Percentiles rank a stretch among this genome's conserved stretches.
phyloP scores from a whole-genome alignment of 2,113 vertebrate species.

The Tinamus guttatus region DNA sequence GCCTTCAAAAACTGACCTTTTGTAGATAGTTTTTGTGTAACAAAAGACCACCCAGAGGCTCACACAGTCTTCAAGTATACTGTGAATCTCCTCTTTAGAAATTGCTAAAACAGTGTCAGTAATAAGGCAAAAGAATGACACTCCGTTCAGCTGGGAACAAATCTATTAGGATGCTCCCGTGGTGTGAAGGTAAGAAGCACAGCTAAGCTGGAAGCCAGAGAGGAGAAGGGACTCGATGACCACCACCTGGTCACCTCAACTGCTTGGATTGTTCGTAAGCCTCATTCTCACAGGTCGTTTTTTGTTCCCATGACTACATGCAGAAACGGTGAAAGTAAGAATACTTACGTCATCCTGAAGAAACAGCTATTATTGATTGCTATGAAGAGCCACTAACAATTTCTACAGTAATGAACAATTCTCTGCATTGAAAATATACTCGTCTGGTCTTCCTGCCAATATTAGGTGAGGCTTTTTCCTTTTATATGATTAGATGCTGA shows the following conservation, averaged over 20 bases:
- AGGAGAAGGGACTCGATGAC: neutral
- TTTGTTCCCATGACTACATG: constrained; percentile 68
- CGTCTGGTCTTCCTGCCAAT: neutral
- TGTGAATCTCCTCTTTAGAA: neutral
- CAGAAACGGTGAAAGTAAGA: constrained; percentile 53
- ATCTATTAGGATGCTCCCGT: neutral
- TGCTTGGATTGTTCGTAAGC: neutral
- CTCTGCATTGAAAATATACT: neutral
- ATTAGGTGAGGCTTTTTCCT: neutral
- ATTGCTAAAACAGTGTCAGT: neutral
- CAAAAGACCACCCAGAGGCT: neutral
- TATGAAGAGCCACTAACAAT: neutral
- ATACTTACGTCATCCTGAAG: constrained; percentile 41
- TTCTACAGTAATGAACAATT: neutral
- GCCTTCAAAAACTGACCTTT: neutral
- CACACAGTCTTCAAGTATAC: neutral
- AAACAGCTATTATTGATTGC: constrained; percentile 57
- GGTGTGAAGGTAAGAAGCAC: neutral
- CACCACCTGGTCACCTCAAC: neutral
- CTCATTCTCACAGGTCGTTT: constrained; percentile 3
- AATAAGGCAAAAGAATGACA: neutral
- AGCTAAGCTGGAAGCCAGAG: neutral
- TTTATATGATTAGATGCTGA: neutral
- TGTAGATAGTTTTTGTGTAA: neutral
- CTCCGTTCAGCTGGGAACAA: neutral